Evolutionary conservation across 2,888 invertebrate species (phyloP), one percentile per base, ranked within the genome.

Genomic region (Erpobdella octoculata): DNA sequence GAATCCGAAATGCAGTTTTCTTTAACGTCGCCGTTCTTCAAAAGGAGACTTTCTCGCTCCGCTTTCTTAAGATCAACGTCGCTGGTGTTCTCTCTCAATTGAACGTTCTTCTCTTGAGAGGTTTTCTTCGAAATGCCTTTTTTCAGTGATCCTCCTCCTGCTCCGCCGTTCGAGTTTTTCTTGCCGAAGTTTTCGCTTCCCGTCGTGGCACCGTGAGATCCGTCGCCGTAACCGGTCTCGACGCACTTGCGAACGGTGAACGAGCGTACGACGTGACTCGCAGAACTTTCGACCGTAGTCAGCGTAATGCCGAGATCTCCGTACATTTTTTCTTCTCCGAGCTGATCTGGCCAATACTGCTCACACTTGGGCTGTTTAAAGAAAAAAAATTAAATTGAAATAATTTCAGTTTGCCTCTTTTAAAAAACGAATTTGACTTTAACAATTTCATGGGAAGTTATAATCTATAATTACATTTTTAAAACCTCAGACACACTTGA

Each of bases 281-380:
- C 53, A 35, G 48, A 69, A 4, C 90, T 92, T 82, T 92, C 92
- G 80, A 91, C 90, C 83, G 91, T 90, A 78, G 91, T 89, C 79
- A 92, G 91, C 81, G 90, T 89, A 1, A 95, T 91, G 74, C 89
- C 87, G 79, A 93, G 90, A 81, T 92, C 90, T 78, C 92, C 93
- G 80, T 91, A 91, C 75, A 87, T 87, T 58, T 88, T 87, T 79
- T 91, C 90, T 80, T 91, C 91, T 80, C 92, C 92, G 59, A 84
- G 84, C 59, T 84, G 84, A 67, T 85, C 84, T 1, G 86, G 86
- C 94, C 94, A 95, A 85, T 95, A 95, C 71, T 93, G 88, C 3
- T 91, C 90, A 83, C 93, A 94, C 83, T 92, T 91, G 76, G 87
- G 86, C 74, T 80, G 73, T 1, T 67, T 70, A 73, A 18, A n/a